These are phyloP conservation scores for Penaeus vannamei DNA, from an alignment of 1,140 invertebrate species.

Conservation along the genomic window DNA sequence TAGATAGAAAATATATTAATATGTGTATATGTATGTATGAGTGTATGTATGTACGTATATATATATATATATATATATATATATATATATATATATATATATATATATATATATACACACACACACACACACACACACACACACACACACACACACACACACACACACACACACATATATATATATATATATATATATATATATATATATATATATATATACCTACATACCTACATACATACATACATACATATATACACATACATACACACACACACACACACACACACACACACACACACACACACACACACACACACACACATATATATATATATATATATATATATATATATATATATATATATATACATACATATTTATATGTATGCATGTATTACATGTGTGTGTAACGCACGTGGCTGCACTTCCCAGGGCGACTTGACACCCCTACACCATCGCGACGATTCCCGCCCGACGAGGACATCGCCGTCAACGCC, in stretches of 20 bases:
- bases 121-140: not conserved
- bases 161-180: not conserved
- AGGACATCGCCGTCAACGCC: no score
- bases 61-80: constrained; percentile 12
- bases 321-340: not conserved
- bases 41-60: not conserved
- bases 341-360: constrained; percentile 2
- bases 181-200: not conserved
- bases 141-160: not conserved
- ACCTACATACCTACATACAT: not conserved
- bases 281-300: not conserved
- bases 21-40: not conserved
- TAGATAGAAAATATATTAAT: not conserved
- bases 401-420: not conserved
- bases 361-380: not conserved
- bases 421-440: not conserved
- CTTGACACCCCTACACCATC: not conserved
- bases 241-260: no score
- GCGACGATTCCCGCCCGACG: no score
- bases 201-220: constrained; percentile 3
- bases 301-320: not conserved
- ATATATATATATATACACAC: not conserved
- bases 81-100: constrained; percentile 18
- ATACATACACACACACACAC: not conserved
- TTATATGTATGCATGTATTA: constrained; percentile 38